phyloP scores from a whole-genome alignment of 2,797 vertebrate species.

The Xenentodon cancila region DNA sequence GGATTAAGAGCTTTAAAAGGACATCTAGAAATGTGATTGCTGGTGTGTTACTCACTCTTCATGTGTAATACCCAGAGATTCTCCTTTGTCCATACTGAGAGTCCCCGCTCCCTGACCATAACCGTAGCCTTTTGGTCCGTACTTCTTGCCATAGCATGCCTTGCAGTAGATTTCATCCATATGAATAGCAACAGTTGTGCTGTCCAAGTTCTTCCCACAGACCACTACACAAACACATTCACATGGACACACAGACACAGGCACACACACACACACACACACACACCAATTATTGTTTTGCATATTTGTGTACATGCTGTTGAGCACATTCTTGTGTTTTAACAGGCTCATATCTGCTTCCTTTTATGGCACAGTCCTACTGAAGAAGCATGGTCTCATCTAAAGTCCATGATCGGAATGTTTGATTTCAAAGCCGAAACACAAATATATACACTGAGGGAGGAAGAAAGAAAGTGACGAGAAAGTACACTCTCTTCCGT shows the following conservation, averaged over 20 bases:
- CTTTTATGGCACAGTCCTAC: constrained; percentile 50
- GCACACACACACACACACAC: constrained; percentile 7
- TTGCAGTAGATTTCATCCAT: constrained; percentile 95
- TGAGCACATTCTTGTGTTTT: constrained; percentile 24
- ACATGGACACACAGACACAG: constrained; percentile 8
- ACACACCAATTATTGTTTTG: constrained; percentile 23
- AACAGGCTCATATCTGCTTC: constrained; percentile 23
- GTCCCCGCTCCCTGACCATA: constrained; percentile 92
- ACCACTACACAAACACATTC: constrained; percentile 81
- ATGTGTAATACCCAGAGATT: constrained; percentile 88
- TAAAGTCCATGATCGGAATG: constrained; percentile 61
- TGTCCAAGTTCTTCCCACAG: constrained; percentile 94
- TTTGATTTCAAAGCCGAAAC: constrained; percentile 28
- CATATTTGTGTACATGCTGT: constrained; percentile 25
- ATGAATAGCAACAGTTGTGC: constrained; percentile 93
- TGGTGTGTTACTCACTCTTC: constrained; percentile 83
- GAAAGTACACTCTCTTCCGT: too few relatives aligned
- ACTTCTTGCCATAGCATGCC: constrained; percentile 95
- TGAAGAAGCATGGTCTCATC: constrained; percentile 47
- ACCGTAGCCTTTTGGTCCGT: constrained; percentile 96
- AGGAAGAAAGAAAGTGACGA: background rate
- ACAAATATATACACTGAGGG: constrained; percentile 37
- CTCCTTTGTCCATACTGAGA: constrained; percentile 92
- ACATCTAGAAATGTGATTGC: background rate
- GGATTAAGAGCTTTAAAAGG: background rate